Base-by-base conservation (phyloP, 37 sponge, comb jelly and placozoan species). In the Cliona cf. orientalis region DNA sequence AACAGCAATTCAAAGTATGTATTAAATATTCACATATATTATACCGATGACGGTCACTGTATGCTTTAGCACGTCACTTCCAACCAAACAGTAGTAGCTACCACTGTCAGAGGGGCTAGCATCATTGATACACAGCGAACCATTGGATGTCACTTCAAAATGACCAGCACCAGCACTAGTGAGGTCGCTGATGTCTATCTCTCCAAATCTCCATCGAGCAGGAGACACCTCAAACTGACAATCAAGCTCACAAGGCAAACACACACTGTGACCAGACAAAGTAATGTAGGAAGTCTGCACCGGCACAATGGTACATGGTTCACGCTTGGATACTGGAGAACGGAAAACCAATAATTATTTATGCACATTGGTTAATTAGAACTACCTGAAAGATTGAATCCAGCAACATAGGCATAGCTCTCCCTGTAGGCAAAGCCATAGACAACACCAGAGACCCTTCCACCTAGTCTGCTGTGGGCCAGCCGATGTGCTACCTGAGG, bases 341-440 rank as follows among this genome's bases (percentile, higher is more conserved):
- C 28, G 26, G 17, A 22, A n/a, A 49, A 49, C n/a, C n/a, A n/a
- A n/a, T n/a, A n/a, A n/a, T n/a, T n/a, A n/a, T n/a, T n/a, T n/a
- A n/a, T n/a, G n/a, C n/a, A n/a, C n/a, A n/a, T n/a, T n/a, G n/a
- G n/a, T n/a, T n/a, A n/a, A n/a, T n/a, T n/a, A n/a, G n/a, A n/a
- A n/a, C n/a, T n/a, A n/a, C 53, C 53, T 9, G 53, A 14, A 49
- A 49, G 53, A 49, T 40, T 38, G 41, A 84, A 40, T 23, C 85
- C 78, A 12, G 79, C 78, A 2, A 66, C 37, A 78, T 84, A 84
- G 38, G 57, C 85, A 66, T 84, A 84, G 49, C 41, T 49, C 53
- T 84, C 85, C 23, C 23, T 12, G 33, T 32, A 1, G 0, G 64
- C 28, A 22, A 78, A 12, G 1, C 85, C 85, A 57, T 84, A 84